Evolutionary conservation across 2,113 vertebrate genomes (phyloP), one percentile per base, ranked within the genome.

Genomic region (Gobiocypris rarus): DNA sequence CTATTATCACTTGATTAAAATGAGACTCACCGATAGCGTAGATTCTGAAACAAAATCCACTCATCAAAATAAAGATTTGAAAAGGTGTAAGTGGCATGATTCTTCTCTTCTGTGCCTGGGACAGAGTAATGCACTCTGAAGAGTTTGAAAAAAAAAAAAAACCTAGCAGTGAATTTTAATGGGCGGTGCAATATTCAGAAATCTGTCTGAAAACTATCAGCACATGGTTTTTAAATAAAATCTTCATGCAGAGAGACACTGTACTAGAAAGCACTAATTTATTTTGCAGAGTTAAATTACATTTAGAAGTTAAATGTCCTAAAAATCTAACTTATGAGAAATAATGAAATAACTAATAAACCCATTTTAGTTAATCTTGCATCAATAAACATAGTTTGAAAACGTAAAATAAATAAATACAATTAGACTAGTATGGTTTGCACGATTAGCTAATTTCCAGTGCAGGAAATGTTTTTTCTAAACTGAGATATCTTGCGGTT

Each of bases 141-240:
- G 75, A 43, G 75, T 78, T 78, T 61, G 24, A 43, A 26, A 22
- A 45, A 61, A 43, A n/a, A 28, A 6, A 45, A 61, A 43, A n/a
- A 28, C 3, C 22, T 28, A 61, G 17, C 5, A 61, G 38, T 5
- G 19, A 0, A 8, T 43, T 10, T 61, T 5, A 45, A 58, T 78
- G 56, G 75, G 75, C 75, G 75, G 56, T 78, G 54, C 75, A 28
- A 61, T 10, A 45, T 22, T 54, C 74, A 75, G 48, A 75, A n/a
- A 54, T 75, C 28, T 52, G 14, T 2, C n/a, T 43, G n/a, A 43
- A 77, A 78, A 78, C 54, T 10, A 26, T 4, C 2, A 54, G 8
- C 4, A 6, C 4, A 11, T 54, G 2, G 34, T 7, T 75, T 78
- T 26, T 43, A 43, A 17, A 45, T 13, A 41, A 75, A 56, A 56